Conservation (phyloP, 2,113 vertebrate species). For the Echinops telfairi region DNA sequence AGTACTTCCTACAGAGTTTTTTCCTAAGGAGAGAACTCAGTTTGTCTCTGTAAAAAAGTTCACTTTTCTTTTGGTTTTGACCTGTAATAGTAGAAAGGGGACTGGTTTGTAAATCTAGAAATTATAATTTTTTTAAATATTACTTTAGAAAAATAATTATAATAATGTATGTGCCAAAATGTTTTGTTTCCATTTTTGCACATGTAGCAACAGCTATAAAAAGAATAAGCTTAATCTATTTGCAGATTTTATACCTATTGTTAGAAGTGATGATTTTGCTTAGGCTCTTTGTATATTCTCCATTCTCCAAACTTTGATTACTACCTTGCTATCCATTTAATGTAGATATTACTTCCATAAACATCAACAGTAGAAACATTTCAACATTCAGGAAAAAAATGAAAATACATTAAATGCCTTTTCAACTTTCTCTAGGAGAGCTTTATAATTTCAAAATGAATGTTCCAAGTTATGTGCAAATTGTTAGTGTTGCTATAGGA, state of each 20-base stretch:
- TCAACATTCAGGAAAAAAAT: neutral
- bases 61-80: slow-evolving; percentile 1
- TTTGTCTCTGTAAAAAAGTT: neutral
- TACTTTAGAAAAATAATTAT: slow-evolving; percentile 39
- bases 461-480: neutral
- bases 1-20: slow-evolving; percentile 11
- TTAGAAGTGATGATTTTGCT: neutral
- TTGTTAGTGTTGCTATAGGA: neutral
- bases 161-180: slow-evolving; percentile 31
- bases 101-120: slow-evolving; percentile 42
- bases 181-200: neutral
- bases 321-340: slow-evolving; percentile 4
- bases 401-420: slow-evolving; percentile 10
- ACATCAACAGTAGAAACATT: slow-evolving; percentile 13
- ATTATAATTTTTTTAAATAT: slow-evolving; percentile 42
- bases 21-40: slow-evolving; percentile 10
- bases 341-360: neutral
- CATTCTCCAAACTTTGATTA: neutral
- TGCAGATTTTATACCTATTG: neutral
- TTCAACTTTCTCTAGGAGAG: slow-evolving; percentile 5
- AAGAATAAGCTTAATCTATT: neutral
- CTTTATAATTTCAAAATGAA: neutral
- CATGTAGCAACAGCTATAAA: slow-evolving; percentile 37
- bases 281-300: neutral
- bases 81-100: slow-evolving; percentile 16